A percentile compares a stretch with the other conserved stretches of the same genome.
These are phyloP conservation scores for Sarotherodon lohbergeri DNA, from an alignment of 2,113 vertebrate genomes.

Conservation along the genomic window DNA sequence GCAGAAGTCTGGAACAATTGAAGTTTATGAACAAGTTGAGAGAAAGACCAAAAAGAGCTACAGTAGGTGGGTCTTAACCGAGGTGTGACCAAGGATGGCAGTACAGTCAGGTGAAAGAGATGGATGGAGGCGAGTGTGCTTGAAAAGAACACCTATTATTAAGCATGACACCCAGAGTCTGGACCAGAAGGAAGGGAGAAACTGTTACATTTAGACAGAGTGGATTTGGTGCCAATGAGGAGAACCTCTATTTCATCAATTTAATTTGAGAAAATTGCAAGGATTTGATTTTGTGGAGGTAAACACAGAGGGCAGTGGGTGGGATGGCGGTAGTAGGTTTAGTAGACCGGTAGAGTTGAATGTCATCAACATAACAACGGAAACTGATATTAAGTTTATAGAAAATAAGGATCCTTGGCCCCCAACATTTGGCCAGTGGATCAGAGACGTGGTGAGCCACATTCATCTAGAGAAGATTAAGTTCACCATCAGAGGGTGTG, in stretches of 20 bases:
- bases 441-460: not conserved
- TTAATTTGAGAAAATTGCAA: not conserved
- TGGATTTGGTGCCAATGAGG: not conserved
- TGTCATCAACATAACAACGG: not conserved
- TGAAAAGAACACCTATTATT: not conserved
- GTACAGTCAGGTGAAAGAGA: not conserved
- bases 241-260: not conserved
- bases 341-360: not conserved
- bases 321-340: not conserved
- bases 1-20: not conserved
- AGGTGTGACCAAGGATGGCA: not conserved
- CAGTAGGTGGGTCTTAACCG: not conserved
- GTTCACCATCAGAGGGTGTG: not conserved
- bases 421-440: not conserved
- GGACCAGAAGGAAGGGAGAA: not conserved
- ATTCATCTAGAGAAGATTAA: not conserved
- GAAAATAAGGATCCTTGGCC: not conserved
- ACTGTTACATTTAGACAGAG: not conserved
- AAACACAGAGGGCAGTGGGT: not conserved
- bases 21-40: not conserved
- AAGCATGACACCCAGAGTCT: not conserved
- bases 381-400: not conserved
- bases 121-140: not conserved
- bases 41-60: not conserved
- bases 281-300: not conserved